Conservation (phyloP, 2,888 invertebrate species). For the Tachina lurida region DNA sequence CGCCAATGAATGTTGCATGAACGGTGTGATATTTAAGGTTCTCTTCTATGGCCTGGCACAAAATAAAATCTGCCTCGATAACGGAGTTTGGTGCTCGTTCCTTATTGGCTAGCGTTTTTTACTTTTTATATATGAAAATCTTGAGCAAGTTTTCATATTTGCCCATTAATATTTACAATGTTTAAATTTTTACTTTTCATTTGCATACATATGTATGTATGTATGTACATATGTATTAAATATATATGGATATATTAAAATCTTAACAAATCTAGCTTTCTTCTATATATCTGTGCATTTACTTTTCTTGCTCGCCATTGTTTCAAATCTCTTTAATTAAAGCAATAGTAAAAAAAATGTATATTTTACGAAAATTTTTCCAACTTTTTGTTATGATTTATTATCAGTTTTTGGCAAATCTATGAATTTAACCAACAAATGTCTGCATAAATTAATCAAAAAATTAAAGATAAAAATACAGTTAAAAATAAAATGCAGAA, state of each 20-base stretch:
- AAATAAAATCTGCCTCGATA: too few species aligned
- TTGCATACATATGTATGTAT: too few species aligned
- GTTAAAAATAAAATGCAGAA: not conserved
- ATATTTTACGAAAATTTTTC: not conserved
- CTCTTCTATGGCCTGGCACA: too few species aligned
- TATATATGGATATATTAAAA: not conserved
- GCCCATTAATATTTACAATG: too few species aligned
- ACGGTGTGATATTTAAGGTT: too few species aligned
- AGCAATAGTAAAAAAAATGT: not conserved
- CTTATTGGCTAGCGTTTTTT: too few species aligned
- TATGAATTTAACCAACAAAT: conserved; percentile 65
- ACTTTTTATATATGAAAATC: too few species aligned
- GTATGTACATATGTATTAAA: too few species aligned
- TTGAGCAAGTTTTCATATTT: too few species aligned
- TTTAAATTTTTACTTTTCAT: not conserved
- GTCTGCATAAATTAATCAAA: conserved; percentile 68
- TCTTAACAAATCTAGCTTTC: not conserved
- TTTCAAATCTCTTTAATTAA: conserved; percentile 5
- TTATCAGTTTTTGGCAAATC: conserved; percentile 65
- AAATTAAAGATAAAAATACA: conserved; percentile 53
- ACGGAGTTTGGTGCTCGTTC: too few species aligned
- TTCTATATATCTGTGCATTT: not conserved
- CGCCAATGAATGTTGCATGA: too few species aligned
- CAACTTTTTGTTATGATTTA: conserved; percentile 52
- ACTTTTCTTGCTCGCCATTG: conserved; percentile 1